Base-by-base conservation (phyloP, 2,797 vertebrate genomes). In the Calcarius lapponicus region DNA sequence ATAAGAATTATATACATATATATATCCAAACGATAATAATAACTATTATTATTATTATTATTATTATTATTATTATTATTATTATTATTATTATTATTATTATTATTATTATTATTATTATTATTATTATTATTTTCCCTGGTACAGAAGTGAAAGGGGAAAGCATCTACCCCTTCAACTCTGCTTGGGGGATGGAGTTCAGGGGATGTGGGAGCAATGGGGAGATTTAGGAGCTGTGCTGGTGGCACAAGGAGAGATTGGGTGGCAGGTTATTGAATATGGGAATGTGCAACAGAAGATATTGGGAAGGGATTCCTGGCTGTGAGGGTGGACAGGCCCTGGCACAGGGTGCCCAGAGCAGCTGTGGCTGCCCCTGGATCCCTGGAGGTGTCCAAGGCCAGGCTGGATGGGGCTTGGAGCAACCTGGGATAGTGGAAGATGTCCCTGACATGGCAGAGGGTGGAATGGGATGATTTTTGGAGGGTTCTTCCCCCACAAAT, bases 381-480 rank as follows among this genome's bases (percentile, higher is more conserved):
- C 48, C 31, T 69, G 56, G 34, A 8, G 29, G 31, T 36, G 34
- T 1, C 36, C 56, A 28, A 50, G 48, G 26, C 1, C 26, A 15
- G 62, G 1, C 0, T 61, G 62, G 54, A 60, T 0, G 0, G 17
- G 36, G 14, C 29, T 53, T 34, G 47, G 54, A 54, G 12, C 10
- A 54, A 0, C 8, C 47, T 74, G 62, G 26, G 6, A 6, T 0
- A 0, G 34, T 32, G 40, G 31, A 0, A 61, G 2, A 0, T 54
- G 45, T 65, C 51, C 42, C 36, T 43, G 43, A 12, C 36, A 16
- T 9, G 18, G 48, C 20, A 54, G 34, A 2, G 32, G 3, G 4
- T 21, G 40, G 25, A 5, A 19, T 6, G 2, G 4, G 31, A 22
- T 54, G 34, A 42, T 3, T 3, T 51, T 74, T 47, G 6, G 28